Conservation (phyloP, 1,140 invertebrate genomes). For the Drosophila sucinea region DNA sequence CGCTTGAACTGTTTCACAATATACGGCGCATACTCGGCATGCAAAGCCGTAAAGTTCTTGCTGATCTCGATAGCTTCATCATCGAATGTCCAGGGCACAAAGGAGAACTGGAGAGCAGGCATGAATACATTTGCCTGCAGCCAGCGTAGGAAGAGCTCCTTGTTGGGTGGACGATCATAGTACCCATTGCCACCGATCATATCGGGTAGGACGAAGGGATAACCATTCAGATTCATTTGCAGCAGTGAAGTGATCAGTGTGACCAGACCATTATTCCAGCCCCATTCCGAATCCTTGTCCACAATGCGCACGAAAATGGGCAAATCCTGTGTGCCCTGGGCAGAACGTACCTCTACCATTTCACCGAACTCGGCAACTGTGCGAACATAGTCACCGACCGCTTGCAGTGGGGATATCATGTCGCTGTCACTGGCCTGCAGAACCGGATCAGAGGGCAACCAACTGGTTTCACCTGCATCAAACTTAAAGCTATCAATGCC, state of each 20-base stretch:
- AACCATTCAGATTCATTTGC: constrained; percentile 92
- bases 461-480: constrained; percentile 93
- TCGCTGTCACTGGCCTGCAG: constrained; percentile 80
- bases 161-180: constrained; percentile 85
- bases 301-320: constrained; percentile 94
- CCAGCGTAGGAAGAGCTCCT: constrained; percentile 96
- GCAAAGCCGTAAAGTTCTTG: constrained; percentile 87
- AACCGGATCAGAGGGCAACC: constrained; percentile 85
- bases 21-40: constrained; percentile 86
- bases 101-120: constrained; percentile 94
- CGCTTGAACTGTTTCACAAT: constrained; percentile 87
- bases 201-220: constrained; percentile 93
- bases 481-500: constrained; percentile 96
- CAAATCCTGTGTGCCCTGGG: constrained; percentile 88
- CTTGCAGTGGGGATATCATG: constrained; percentile 85
- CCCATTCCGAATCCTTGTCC: constrained; percentile 93
- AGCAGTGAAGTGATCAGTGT: constrained; percentile 92
- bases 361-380: constrained; percentile 87
- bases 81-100: constrained; percentile 94
- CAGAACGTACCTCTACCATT: constrained; percentile 89
- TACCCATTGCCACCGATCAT: constrained; percentile 96
- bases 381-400: constrained; percentile 87
- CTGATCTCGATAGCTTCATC: constrained; percentile 88
- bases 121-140: constrained; percentile 93
- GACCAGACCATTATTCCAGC: constrained; percentile 89